These are phyloP conservation scores for Trochalopteron elliotii DNA, from an alignment of 2,113 vertebrate genomes.

Conservation along the genomic window DNA sequence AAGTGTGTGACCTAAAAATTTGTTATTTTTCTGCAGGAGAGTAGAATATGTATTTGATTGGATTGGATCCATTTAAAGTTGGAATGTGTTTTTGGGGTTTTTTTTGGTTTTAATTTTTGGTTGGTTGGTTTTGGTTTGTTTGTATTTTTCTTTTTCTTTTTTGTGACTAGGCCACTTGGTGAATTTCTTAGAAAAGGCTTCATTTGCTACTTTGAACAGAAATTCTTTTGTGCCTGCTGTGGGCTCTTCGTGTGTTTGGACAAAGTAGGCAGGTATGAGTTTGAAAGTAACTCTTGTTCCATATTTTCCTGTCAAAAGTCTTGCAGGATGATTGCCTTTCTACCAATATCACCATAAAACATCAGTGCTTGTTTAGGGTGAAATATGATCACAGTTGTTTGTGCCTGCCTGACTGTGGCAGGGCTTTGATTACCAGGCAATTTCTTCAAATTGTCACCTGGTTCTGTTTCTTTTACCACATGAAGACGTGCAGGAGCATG, in stretches of 20 bases:
- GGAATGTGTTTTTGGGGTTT: neutral
- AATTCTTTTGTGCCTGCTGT: neutral
- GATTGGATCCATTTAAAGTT: neutral
- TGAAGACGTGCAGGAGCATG: no score
- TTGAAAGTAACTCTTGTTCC: neutral
- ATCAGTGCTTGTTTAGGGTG: neutral
- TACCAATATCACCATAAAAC: neutral
- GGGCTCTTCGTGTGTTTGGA: neutral
- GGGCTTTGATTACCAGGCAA: neutral
- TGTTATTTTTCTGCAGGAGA: neutral
- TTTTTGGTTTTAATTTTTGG: no score
- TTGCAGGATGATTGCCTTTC: rapidly evolving
- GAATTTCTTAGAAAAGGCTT: neutral
- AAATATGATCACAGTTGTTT: neutral
- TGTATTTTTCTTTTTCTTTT: neutral
- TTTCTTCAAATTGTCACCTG: neutral
- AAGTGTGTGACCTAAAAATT: neutral
- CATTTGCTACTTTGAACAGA: neutral
- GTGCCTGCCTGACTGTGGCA: neutral
- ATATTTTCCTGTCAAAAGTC: neutral
- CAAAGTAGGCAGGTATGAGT: neutral
- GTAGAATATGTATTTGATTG: neutral
- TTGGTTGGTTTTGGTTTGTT: neutral
- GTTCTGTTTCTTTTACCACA: neutral
- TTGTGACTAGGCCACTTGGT: neutral